These are phyloP conservation scores for Zoanthus sansibaricus DNA, from an alignment of 92 coral and sea anemone genomes.

Conservation along the genomic window DNA sequence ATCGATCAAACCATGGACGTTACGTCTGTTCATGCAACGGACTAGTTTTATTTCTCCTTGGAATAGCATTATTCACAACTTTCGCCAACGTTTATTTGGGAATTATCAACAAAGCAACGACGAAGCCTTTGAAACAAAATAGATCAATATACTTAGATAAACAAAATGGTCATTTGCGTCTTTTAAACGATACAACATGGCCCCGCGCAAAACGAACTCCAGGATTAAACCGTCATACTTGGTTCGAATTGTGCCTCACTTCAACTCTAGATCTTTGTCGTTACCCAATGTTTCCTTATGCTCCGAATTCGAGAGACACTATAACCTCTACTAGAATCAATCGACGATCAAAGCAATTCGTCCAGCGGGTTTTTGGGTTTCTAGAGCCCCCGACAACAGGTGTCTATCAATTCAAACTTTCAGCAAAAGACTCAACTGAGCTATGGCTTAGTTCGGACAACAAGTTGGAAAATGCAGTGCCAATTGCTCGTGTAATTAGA, in stretches of 20 bases:
- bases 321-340: constrained; percentile 2
- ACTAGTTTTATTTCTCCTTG: constrained; percentile 12
- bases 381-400: constrained; percentile 38
- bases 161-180: constrained; percentile 10
- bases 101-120: constrained; percentile 23
- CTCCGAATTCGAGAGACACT: constrained; percentile 24
- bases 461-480: constrained; percentile 24
- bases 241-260: constrained; percentile 23
- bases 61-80: constrained; percentile 26
- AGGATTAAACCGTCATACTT: constrained; percentile 24
- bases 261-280: constrained; percentile 21
- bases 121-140: neutral
- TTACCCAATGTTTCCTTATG: constrained; percentile 36
- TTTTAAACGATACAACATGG: neutral
- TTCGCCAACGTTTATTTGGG: constrained; percentile 39
- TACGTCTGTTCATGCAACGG: neutral
- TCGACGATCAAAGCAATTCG: constrained; percentile 24
- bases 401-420: constrained; percentile 26
- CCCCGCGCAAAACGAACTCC: neutral
- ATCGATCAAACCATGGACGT: neutral
- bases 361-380: constrained; percentile 42
- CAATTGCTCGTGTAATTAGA: constrained; percentile 34
- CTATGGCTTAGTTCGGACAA: constrained; percentile 33
- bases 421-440: constrained; percentile 14
- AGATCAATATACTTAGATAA: neutral